These are phyloP conservation scores for Lichenostomus cassidix DNA, from an alignment of 2,113 vertebrate genomes.

Conservation along the genomic window DNA sequence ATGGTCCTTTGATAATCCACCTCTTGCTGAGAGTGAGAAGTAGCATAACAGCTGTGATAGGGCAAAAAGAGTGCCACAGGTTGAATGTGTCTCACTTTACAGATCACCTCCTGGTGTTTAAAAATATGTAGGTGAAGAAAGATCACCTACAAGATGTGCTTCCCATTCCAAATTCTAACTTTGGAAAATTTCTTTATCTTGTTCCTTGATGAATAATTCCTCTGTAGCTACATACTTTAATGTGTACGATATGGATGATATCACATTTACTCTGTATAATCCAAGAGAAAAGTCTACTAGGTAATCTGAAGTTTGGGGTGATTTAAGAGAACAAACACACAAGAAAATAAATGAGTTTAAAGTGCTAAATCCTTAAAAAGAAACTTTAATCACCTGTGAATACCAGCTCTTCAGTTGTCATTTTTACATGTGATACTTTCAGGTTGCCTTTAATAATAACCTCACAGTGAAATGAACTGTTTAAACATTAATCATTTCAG, in stretches of 20 bases:
- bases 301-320: not conserved
- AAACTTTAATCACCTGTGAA: not conserved
- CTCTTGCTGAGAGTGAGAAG: not conserved
- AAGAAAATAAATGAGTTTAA: not conserved
- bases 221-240: not conserved
- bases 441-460: not conserved
- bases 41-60: not conserved
- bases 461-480: conserved; percentile 28
- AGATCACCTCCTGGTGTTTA: not conserved
- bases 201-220: not conserved
- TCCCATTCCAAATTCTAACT: not conserved
- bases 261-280: not conserved
- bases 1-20: not conserved
- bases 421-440: not conserved
- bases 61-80: not conserved
- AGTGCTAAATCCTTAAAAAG: not conserved
- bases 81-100: not conserved
- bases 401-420: not conserved
- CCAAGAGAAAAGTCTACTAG: not conserved
- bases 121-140: not conserved
- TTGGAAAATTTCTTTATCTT: not conserved
- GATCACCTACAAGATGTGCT: no score
- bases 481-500: conserved; percentile 53
- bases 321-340: not conserved
- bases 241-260: not conserved